Evolutionary conservation across 35 echinoderm and acorn worm genomes (phyloP).

Genomic region (Apostichopus parvimensis): DNA sequence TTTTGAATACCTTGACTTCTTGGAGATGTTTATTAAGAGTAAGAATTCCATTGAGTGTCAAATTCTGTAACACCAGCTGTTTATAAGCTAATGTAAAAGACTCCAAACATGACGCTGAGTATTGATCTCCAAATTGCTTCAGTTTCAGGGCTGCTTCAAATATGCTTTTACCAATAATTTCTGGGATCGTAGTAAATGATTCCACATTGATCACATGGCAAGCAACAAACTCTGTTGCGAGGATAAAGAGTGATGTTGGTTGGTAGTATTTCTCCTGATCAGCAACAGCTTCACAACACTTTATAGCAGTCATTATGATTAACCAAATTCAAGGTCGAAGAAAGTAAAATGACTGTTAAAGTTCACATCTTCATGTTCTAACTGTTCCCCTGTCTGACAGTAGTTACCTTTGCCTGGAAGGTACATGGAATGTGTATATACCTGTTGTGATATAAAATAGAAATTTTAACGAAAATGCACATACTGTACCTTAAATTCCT

Average conservation of each 20-base stretch:
- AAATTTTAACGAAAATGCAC: too few species aligned
- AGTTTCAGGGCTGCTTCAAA: constrained; percentile 5
- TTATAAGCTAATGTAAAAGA: constrained; percentile 33
- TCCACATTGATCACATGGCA: constrained; percentile 10
- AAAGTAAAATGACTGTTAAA: too few species aligned
- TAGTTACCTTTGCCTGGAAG: too few species aligned
- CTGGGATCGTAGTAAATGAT: not conserved
- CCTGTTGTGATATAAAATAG: too few species aligned
- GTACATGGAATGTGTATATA: too few species aligned
- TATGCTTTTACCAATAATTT: constrained; percentile 8
- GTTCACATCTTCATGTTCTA: too few species aligned
- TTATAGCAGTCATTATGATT: not conserved
- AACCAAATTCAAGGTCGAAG: too few species aligned
- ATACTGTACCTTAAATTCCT: too few species aligned
- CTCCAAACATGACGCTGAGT: not conserved
- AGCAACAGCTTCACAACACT: not conserved
- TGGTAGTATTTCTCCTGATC: not conserved
- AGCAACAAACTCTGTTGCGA: not conserved
- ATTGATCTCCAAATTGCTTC: constrained; percentile 12
- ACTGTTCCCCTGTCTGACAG: too few species aligned
- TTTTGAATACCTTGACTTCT: constrained; percentile 1
- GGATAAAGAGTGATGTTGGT: not conserved
- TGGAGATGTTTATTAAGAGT: not conserved
- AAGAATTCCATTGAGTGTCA: not conserved
- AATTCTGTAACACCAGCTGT: not conserved